phyloP scores from a whole-genome alignment of 2,113 vertebrate genomes.

The Tachysurus vachellii region DNA sequence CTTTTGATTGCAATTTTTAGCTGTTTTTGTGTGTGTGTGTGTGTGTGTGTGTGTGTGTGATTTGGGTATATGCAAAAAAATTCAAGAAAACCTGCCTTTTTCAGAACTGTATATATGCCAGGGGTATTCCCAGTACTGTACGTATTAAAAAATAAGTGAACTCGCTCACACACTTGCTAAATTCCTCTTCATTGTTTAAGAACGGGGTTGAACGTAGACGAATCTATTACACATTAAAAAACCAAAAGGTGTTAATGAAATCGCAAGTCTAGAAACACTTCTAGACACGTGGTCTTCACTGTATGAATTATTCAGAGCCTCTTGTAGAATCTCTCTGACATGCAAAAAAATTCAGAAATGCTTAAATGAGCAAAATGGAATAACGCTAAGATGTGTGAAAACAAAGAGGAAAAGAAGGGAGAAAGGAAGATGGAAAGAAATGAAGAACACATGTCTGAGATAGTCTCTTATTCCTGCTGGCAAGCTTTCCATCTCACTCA shows the following conservation, averaged over 20 bases:
- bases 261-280: constrained; percentile 29
- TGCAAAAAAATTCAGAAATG: not conserved
- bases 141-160: not conserved
- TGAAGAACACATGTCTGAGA: not conserved
- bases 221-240: not conserved
- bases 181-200: not conserved
- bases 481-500: not conserved
- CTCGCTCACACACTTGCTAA: not conserved
- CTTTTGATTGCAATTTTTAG: not conserved
- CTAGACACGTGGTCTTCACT: constrained; percentile 1
- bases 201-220: not conserved
- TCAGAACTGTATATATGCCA: not conserved
- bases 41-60: not conserved
- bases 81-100: not conserved
- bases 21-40: too few species aligned
- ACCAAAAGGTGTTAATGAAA: constrained; percentile 19
- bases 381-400: not conserved
- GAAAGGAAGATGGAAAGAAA: too few species aligned
- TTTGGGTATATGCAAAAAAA: not conserved
- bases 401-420: not conserved
- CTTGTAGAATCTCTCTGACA: not conserved
- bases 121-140: not conserved
- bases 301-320: constrained; percentile 16
- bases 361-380: constrained; percentile 16
- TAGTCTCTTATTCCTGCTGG: not conserved